Evolutionary conservation across 2,797 vertebrate genomes (phyloP), one percentile per base, ranked within the genome.

Genomic region (Myiotriccus ornatus): DNA sequence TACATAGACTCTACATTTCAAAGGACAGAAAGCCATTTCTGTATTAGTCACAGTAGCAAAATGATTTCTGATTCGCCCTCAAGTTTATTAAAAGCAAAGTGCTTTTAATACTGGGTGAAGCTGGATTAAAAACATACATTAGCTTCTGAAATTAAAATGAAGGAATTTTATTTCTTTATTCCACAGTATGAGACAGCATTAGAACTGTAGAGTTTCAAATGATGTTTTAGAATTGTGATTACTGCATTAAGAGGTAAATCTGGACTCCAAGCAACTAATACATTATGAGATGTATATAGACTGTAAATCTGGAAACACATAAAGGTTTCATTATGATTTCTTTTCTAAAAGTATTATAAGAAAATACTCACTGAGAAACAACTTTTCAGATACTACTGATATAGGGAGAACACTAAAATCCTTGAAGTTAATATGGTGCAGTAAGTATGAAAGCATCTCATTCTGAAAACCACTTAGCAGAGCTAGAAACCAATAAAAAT

Each of bases 41-140:
- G 1, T 52, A 69, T 84, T 85, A 94, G 44, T 80, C 90, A 64
- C 32, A 68, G 34, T 3, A 91, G 37, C 17, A 92, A 82, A 85
- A 39, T 47, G 2, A 63, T 87, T 91, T 94, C 28, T 92, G 32
- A 37, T 39, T 95, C 81, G 62, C 21, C 43, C 73, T 88, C 20
- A 70, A 70, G n/a, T 43, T 96, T 91, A 80, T 93, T 96, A 84
- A 93, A 96, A 97, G 84, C 20, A 57, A 87, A 81, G 10, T 84
- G n/a, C 1, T 69, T 89, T 96, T 84, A 87, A 81, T 77, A 52
- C 22, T 89, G 47, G 53, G 85, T 83, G 65, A 95, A 96, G 46
- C 64, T 81, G 41, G 37, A 94, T 87, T 88, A 83, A 94, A 96
- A 85, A 49, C 41, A 74, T 70, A 71, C 12, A 39, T 94, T 93